These are phyloP conservation scores for Drosophila pruinosa DNA, from an alignment of 1,140 invertebrate genomes.

Conservation along the genomic window DNA sequence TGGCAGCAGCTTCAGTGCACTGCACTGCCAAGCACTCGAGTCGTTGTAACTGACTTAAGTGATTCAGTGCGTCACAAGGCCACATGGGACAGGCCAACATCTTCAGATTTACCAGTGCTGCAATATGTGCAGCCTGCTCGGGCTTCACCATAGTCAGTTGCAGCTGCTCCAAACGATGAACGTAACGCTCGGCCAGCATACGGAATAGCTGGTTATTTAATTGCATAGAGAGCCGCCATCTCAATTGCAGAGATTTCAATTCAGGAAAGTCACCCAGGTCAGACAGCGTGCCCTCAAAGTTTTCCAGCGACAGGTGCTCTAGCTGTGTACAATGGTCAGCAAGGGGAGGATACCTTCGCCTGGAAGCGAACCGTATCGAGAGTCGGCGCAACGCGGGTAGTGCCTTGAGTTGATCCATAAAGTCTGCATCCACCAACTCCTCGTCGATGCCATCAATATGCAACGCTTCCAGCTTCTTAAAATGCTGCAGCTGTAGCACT, in stretches of 20 bases:
- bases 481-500: conserved; percentile 48
- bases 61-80: conserved; percentile 25
- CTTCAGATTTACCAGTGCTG: conserved; percentile 16
- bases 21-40: conserved; percentile 50
- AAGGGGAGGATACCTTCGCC: conserved; percentile 15
- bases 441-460: conserved; percentile 59
- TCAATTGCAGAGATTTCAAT: conserved; percentile 40
- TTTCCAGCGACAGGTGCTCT: conserved; percentile 56
- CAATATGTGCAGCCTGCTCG: conserved; percentile 33
- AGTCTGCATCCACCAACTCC: conserved; percentile 17
- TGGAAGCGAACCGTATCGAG: conserved; percentile 38
- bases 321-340: conserved; percentile 26
- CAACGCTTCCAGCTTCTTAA: conserved; percentile 36
- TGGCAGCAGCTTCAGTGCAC: conserved; percentile 2
- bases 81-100: conserved; percentile 48
- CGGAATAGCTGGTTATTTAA: conserved; percentile 38
- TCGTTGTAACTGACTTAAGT: conserved; percentile 17
- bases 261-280: conserved; percentile 46
- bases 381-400: conserved; percentile 26
- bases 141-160: conserved; percentile 32
- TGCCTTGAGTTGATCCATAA: conserved; percentile 38
- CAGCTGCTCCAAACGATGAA: conserved; percentile 36
- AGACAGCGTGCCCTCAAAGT: conserved; percentile 26
- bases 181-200: conserved; percentile 27
- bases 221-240: conserved; percentile 13